Base-by-base conservation (phyloP, 2,888 invertebrate genomes). In the Ametastegia equiseti region DNA sequence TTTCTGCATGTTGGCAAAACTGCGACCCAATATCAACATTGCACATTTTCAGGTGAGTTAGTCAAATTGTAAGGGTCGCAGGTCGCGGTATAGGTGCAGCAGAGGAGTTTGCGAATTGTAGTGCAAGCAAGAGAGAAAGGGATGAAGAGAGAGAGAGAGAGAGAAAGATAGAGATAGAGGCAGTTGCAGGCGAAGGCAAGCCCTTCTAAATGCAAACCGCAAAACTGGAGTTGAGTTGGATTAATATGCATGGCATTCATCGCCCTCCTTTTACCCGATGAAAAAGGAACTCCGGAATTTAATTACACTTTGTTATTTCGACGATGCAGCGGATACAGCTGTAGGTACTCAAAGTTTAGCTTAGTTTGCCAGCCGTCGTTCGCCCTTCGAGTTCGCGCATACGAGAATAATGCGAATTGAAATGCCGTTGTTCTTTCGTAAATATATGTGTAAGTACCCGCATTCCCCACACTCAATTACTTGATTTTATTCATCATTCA, bases 221-320 rank as follows among this genome's bases (percentile, higher is more conserved):
- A 71, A 47, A 71, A 71, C 47, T 71, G 42, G 13, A 69, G 71
- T 47, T 27, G 13, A 69, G 71, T 47, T 27, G 71, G 15, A 47
- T 69, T 69, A 69, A 69, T 69, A 71, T 47, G 71, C 71, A 71
- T 47, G 47, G 36, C 45, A 30, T 71, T 71, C 71, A 30, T 67
- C 47, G 71, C 71, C 47, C 71, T 71, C 71, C 45, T 69, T 71
- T 71, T 47, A 47, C 71, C 30, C 71, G 71, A 71, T 47, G 71
- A 71, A 71, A 71, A 71, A 71, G 47, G 71, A 47, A 71, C 71
- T 71, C 15, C 1, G 47, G 47, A 71, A 71, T 71, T 71, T 71
- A 71, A 71, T 71, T 71, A 71, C 27, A 71, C 71, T 71, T 30
- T 71, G 71, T 71, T 71, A 71, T 47, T 71, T 47, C 47, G 47